These are phyloP conservation scores for Zelleria hepariella DNA, from an alignment of 2,888 invertebrate genomes.

Conservation along the genomic window DNA sequence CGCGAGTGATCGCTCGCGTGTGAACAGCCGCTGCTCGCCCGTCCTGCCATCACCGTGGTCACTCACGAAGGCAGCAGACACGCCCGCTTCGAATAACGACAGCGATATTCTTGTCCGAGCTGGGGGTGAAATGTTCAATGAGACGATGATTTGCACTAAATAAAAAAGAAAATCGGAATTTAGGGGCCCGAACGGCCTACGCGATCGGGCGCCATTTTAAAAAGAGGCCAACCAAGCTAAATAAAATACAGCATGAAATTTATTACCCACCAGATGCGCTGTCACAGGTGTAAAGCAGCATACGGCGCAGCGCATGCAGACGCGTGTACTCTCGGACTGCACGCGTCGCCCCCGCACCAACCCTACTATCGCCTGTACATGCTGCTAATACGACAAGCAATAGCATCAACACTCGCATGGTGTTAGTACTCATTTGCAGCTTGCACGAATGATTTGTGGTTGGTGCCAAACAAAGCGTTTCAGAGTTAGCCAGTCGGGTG, in stretches of 20 bases:
- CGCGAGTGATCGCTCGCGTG: neutral
- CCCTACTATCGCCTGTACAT: neutral
- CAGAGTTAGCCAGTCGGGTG: no score
- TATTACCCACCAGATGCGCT: neutral
- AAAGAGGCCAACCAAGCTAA: no score
- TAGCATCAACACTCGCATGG: no score
- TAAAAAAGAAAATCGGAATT: no score
- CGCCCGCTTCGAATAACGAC: neutral
- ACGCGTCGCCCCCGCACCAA: neutral
- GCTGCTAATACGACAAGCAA: no score
- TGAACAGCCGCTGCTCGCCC: neutral
- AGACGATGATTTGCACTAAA: no score
- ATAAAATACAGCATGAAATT: neutral
- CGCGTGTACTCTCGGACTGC: constrained; percentile 11
- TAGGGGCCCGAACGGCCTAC: no score
- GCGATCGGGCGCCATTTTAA: no score
- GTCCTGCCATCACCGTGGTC: neutral
- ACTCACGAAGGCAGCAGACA: neutral
- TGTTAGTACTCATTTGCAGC: no score
- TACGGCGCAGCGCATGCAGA: constrained; percentile 8
- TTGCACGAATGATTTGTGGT: no score
- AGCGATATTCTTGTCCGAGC: neutral
- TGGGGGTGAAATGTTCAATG: no score
- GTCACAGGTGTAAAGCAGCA: neutral
- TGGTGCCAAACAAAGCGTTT: no score